Evolutionary conservation across 2,797 vertebrate species (phyloP), one percentile per base, ranked within the genome.

Genomic region (Rhinoraja longicauda): DNA sequence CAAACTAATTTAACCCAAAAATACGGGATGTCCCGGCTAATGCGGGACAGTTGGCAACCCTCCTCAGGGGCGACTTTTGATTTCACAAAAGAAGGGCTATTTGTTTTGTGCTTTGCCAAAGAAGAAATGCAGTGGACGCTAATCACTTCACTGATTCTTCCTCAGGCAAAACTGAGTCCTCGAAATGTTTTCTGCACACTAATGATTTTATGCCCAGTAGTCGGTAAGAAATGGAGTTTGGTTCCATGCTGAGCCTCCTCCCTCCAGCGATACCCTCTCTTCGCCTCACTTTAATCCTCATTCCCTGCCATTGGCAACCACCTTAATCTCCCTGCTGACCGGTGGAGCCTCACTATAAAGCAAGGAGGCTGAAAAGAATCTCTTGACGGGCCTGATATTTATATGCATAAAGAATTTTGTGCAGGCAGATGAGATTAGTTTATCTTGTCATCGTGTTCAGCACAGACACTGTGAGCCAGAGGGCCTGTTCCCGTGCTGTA

Each of bases 91-190:
- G n/a, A n/a, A n/a, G n/a, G n/a, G 36, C 36, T n/a, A 92, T 75
- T 92, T 92, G 39, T 72, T 72, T 39, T 91, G 26, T 39, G 1
- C 45, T 92, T 92, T 92, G 39, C 26, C 70, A 72, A 26, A 6
- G 90, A 75, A 53, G 70, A 92, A 57, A 92, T 75, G 13, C 75
- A 92, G 57, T 53, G 72, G 36, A 12, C 90, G 53, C 39, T 57
- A 24, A 13, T 39, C 39, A 70, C 75, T 53, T 92, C 36, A 92
- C 90, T 73, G 6, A 92, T 53, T 53, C 70, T 24, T 53, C 90
- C 90, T 92, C 90, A n/a, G 90, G 90, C 90, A 92, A 75, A 53
- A 26, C n/a, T 53, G 90, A 73, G 90, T 29, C 4, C 67, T 39
- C 13, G 12, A 91, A 32, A 73, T 91, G 45, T 39, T 67, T 67